Conservation (phyloP, 2,113 vertebrate genomes). For the Zonotrichia leucophrys region DNA sequence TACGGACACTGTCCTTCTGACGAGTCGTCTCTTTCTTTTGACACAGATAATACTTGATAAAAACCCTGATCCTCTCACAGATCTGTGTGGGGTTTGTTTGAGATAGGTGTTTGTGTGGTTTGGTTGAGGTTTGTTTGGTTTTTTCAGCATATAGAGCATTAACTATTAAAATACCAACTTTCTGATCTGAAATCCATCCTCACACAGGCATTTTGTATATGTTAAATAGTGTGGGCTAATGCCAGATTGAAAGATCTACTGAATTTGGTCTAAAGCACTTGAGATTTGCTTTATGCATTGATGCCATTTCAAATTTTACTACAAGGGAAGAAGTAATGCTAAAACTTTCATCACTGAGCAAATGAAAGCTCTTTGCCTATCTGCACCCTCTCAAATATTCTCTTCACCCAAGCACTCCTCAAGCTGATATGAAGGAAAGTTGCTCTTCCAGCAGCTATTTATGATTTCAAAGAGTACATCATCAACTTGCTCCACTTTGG, state of each 20-base stretch:
- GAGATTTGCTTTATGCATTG: not conserved
- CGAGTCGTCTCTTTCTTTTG: not conserved
- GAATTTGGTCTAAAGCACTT: not conserved
- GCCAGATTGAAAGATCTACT: not conserved
- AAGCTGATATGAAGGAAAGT: not conserved
- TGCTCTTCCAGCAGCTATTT: not conserved
- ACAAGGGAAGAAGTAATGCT: not conserved
- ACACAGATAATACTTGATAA: not conserved
- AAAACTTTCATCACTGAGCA: not conserved
- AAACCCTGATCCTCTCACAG: not conserved
- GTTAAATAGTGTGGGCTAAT: not conserved
- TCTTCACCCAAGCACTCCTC: not conserved
- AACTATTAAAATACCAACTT: not conserved
- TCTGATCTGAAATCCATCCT: not conserved
- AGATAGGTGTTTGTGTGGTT: not conserved
- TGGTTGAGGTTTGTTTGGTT: not conserved
- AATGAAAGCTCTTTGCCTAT: slow-evolving; percentile 4
- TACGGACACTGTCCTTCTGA: not conserved
- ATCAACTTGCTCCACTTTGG: not conserved
- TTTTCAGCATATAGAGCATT: not conserved
- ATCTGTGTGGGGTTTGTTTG: not conserved
- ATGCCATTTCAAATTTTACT: not conserved
- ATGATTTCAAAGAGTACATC: slow-evolving; percentile 34
- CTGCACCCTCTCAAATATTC: not conserved
- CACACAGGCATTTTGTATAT: not conserved